Conservation (phyloP, 2,888 invertebrate species). For the Cacoxenus indagator region DNA sequence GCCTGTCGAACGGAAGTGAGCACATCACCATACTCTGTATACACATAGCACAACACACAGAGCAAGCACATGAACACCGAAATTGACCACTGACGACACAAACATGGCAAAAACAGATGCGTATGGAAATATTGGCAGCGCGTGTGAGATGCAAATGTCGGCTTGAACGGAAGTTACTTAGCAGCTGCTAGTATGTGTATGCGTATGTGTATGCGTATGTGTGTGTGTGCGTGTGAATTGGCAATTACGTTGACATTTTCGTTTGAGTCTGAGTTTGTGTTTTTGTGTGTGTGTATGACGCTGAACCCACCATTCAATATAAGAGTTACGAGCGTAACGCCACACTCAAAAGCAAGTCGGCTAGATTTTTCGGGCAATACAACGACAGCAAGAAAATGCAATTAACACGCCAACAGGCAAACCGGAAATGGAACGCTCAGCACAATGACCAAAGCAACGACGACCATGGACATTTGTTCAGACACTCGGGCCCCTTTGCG, state of each 20-base stretch:
- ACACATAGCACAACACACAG: neutral
- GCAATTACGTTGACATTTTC: slow-evolving; percentile 54
- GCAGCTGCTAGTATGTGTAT: slow-evolving; percentile 24
- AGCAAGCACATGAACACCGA: neutral
- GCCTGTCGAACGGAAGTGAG: neutral
- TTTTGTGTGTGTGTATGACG: neutral
- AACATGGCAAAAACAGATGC: neutral
- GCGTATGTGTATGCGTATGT: slow-evolving; percentile 32
- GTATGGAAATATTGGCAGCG: slow-evolving; percentile 15
- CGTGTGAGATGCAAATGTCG: slow-evolving; percentile 31
- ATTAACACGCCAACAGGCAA: slow-evolving; percentile 60
- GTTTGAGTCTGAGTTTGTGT: slow-evolving; percentile 14
- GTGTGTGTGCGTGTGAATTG: slow-evolving; percentile 38
- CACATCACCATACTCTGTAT: neutral
- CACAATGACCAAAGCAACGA: slow-evolving; percentile 29
- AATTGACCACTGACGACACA: neutral
- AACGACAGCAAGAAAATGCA: slow-evolving; percentile 60
- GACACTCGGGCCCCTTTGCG: neutral
- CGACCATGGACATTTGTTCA: neutral
- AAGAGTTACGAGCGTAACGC: neutral
- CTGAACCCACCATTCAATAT: neutral
- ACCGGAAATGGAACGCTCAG: slow-evolving; percentile 54
- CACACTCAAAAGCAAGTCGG: slow-evolving; percentile 10
- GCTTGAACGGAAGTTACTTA: slow-evolving; percentile 55
- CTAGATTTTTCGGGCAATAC: slow-evolving; percentile 9